These are phyloP conservation scores for Panagrolaimus sp. DNA, from an alignment of 1,140 invertebrate genomes.

Conservation along the genomic window DNA sequence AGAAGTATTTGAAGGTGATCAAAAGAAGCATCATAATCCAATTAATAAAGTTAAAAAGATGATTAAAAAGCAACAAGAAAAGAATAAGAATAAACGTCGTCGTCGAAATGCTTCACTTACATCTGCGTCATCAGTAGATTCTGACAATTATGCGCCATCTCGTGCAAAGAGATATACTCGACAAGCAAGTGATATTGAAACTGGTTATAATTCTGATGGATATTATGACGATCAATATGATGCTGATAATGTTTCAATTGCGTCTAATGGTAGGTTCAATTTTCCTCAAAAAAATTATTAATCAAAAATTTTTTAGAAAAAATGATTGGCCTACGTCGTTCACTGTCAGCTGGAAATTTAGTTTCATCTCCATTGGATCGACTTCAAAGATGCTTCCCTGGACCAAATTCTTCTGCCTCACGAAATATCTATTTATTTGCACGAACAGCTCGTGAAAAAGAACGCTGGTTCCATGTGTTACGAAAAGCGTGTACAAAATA, in stretches of 20 bases:
- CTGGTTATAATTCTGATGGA: background rate
- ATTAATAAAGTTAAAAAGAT: background rate
- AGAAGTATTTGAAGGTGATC: background rate
- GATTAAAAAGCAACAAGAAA: background rate
- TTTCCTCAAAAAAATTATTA: too few relatives aligned
- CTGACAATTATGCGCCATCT: too few relatives aligned
- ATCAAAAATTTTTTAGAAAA: background rate
- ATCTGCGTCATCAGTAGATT: too few relatives aligned
- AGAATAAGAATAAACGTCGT: too few relatives aligned
- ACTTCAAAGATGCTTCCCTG: background rate
- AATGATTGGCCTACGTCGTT: background rate
- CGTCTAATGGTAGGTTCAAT: slow-evolving; percentile 28
- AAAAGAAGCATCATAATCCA: background rate
- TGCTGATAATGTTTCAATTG: slow-evolving; percentile 27
- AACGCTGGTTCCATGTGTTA: slow-evolving; percentile 67
- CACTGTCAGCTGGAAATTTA: background rate
- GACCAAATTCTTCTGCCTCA: background rate
- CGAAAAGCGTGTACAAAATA: slow-evolving; percentile 22
- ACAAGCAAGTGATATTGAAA: background rate
- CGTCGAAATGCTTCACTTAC: background rate
- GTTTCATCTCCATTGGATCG: background rate
- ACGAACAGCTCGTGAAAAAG: slow-evolving; percentile 76
- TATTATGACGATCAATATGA: slow-evolving; percentile 17
- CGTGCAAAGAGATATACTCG: too few relatives aligned
- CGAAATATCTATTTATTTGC: slow-evolving; percentile 68